A percentile compares a stretch with the other conserved stretches of the same genome.
Evolutionary conservation across 2,888 invertebrate genomes (phyloP).

Genomic region (Cantharis nigra): DNA sequence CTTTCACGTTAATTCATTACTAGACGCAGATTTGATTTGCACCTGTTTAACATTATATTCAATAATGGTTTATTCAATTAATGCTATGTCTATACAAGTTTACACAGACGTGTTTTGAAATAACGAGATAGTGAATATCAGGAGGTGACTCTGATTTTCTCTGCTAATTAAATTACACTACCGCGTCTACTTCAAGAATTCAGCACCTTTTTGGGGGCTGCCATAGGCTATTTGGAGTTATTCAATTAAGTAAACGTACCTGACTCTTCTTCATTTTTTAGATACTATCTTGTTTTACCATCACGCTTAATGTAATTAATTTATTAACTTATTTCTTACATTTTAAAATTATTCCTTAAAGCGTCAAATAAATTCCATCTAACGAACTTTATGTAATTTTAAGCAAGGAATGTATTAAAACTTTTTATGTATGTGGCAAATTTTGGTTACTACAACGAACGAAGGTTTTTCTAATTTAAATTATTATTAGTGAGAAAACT

Average conservation of each 20-base stretch:
- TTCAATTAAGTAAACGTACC: constrained; percentile 28
- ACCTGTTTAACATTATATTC: constrained; percentile 11
- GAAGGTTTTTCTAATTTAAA: constrained; percentile 44
- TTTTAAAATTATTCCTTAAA: not conserved
- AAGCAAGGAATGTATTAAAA: not conserved
- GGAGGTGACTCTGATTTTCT: constrained; percentile 26
- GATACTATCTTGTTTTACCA: constrained; percentile 4
- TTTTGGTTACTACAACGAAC: constrained; percentile 44
- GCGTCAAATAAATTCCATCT: not conserved
- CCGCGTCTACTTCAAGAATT: constrained; percentile 28
- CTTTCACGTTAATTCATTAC: not conserved
- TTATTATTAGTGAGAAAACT: constrained; percentile 47
- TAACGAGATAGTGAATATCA: constrained; percentile 26
- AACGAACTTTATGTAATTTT: not conserved
- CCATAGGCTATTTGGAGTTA: constrained; percentile 26
- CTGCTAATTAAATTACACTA: constrained; percentile 34
- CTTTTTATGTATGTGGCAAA: constrained; percentile 42
- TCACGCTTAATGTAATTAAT: constrained; percentile 8
- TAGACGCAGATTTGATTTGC: not conserved
- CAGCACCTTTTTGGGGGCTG: constrained; percentile 22
- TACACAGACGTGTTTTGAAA: constrained; percentile 21
- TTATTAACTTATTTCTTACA: constrained; percentile 14
- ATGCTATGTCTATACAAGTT: constrained; percentile 28
- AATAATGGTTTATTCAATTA: constrained; percentile 25
- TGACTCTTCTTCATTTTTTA: constrained; percentile 3